Percentiles rank a stretch among this genome's conserved stretches.
Conservation (phyloP, 30 jellyfish, hydroid and myxozoan genomes). For the Cassiopea andromeda region DNA sequence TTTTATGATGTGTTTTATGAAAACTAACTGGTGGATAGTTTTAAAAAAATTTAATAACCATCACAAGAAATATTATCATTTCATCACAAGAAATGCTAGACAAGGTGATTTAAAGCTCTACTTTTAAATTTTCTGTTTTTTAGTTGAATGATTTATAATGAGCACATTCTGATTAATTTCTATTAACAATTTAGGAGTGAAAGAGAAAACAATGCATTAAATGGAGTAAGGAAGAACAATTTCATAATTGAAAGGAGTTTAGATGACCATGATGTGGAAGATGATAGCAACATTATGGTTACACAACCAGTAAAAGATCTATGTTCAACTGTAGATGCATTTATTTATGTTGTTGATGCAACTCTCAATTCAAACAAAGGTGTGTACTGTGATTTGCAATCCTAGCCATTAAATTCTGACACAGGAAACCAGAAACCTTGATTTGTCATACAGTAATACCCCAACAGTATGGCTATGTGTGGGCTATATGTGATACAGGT, state of each 20-base stretch:
- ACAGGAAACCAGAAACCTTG: too few species aligned
- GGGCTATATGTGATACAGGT: too few species aligned
- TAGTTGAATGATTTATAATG: neutral
- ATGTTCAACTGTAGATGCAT: slow-evolving; percentile 94
- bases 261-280: slow-evolving; percentile 55
- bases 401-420: too few species aligned
- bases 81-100: too few species aligned
- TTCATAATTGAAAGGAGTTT: slow-evolving; percentile 47
- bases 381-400: neutral
- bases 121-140: too few species aligned
- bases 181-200: slow-evolving; percentile 53
- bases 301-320: slow-evolving; percentile 92
- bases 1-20: too few species aligned
- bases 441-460: too few species aligned
- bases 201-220: slow-evolving; percentile 75
- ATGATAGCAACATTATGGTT: slow-evolving; percentile 33
- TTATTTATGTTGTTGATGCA: slow-evolving; percentile 86
- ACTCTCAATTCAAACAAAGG: slow-evolving; percentile 46
- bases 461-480: too few species aligned
- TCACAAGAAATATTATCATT: too few species aligned
- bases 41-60: too few species aligned
- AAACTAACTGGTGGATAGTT: too few species aligned
- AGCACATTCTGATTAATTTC: neutral
- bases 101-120: too few species aligned
- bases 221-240: slow-evolving; percentile 71